Base-by-base conservation (phyloP, 35 echinoderm and acorn worm species). In the Heliocidaris erythrogramma region DNA sequence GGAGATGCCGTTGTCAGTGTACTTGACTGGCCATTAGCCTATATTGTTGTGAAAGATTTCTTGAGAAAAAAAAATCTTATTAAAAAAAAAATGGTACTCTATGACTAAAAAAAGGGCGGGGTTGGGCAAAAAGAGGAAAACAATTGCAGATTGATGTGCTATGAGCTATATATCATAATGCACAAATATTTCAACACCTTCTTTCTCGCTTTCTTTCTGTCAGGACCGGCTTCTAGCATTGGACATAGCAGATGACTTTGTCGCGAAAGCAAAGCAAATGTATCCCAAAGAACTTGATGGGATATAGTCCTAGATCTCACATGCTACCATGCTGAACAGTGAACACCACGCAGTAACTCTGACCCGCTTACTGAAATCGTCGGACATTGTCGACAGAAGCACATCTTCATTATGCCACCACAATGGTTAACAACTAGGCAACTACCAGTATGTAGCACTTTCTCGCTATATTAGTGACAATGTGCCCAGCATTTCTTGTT, bases 241-340 rank as follows among this genome's bases (percentile, higher is more conserved):
- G 91, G 91, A 92, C 49, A 48, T 92, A 7, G 91, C 91, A 13
- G 91, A 92, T 59, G 91, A 92, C 30, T 92, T 92, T 59, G 8
- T 92, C 4, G 13, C 13, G 48, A 24, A 27, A 24, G 91, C 91
- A 30, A 92, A 59, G 48, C 4, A 92, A 59, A 49, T 92, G 47
- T 92, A 52, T 92, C 91, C 91, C 91, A 56, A 59, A 59, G 48
- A 92, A 92, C 91, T 18, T 30, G 49, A 11, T n/a, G 91, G 91
- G 11, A 49, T 92, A 13, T 59, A 59, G 49, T n/a, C n/a, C 47
- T 21, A 59, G 30, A 92, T 59, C 21, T 52, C 91, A 18, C n/a
- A n/a, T 4, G 30, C 47, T 88, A 32, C 31, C 47, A 9, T 47
- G 87, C 87, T n/a, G n/a, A n/a, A 84, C 35, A 42, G 35, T 42